Evolutionary conservation across 2,888 invertebrate species (phyloP).

Genomic region (Phragmatobia fuliginosa): DNA sequence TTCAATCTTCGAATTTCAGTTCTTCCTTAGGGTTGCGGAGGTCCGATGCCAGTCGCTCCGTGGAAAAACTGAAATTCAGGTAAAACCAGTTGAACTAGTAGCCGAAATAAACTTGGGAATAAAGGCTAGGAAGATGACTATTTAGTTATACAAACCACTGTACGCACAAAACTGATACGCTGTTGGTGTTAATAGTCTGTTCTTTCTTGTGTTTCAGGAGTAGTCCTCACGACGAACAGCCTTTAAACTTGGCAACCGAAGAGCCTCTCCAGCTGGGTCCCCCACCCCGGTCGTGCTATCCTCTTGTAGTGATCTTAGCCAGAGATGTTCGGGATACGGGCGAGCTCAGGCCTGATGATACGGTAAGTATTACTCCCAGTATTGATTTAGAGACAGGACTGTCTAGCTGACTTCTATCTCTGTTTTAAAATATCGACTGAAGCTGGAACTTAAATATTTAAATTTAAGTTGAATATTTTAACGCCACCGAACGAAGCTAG

Average conservation of each 20-base stretch:
- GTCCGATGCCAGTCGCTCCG: too few species aligned
- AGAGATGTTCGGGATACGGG: constrained; percentile 87
- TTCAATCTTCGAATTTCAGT: too few species aligned
- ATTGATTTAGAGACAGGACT: not conserved
- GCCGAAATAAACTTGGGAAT: too few species aligned
- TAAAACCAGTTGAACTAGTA: too few species aligned
- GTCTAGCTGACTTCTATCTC: not conserved
- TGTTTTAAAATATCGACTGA: not conserved
- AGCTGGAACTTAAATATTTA: not conserved
- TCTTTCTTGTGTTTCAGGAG: constrained; percentile 78
- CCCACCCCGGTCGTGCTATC: constrained; percentile 91
- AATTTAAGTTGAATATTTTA: not conserved
- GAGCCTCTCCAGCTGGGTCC: constrained; percentile 89
- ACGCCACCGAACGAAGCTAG: too few species aligned
- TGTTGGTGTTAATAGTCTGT: not conserved
- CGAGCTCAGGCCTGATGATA: constrained; percentile 91
- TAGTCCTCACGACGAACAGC: constrained; percentile 89
- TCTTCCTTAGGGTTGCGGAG: too few species aligned
- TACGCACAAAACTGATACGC: not conserved
- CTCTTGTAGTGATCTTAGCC: constrained; percentile 91
- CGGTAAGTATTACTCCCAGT: constrained; percentile 76
- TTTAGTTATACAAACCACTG: not conserved
- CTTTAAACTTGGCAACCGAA: constrained; percentile 88
- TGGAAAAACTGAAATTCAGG: too few species aligned
- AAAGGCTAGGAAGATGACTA: too few species aligned